phyloP scores from a whole-genome alignment of 2,888 invertebrate species.

The Lissocephala sabroskyi region DNA sequence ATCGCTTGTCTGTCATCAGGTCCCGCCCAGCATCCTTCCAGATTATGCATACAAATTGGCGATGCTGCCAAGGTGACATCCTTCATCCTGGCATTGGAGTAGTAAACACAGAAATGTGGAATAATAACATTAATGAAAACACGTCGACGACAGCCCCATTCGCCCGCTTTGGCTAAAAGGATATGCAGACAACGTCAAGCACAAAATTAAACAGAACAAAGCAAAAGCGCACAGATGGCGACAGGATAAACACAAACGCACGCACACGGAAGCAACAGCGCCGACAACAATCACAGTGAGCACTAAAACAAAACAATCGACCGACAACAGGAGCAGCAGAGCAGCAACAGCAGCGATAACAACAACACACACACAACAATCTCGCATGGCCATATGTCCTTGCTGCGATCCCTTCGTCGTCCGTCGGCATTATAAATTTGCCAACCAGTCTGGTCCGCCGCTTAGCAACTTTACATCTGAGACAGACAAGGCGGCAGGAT shows the following conservation, averaged over 20 bases:
- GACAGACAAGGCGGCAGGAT: constrained; percentile 34
- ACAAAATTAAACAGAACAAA: constrained; percentile 61
- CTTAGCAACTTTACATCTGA: constrained; percentile 50
- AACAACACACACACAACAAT: constrained; percentile 22
- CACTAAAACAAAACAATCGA: constrained; percentile 44
- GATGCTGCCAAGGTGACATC: no score
- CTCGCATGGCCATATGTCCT: not conserved
- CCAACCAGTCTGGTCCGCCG: constrained; percentile 20
- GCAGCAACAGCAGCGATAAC: not conserved
- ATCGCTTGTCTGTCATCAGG: no score
- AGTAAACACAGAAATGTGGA: constrained; percentile 56
- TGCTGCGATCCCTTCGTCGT: constrained; percentile 1
- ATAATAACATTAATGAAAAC: constrained; percentile 63
- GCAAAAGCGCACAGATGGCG: constrained; percentile 53
- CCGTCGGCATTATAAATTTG: constrained; percentile 44
- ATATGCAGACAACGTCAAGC: constrained; percentile 37
- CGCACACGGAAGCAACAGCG: constrained; percentile 15
- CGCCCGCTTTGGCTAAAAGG: constrained; percentile 21
- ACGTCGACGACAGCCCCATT: constrained; percentile 36
- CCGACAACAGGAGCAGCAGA: constrained; percentile 9
- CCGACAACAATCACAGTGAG: constrained; percentile 50
- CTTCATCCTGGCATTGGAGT: no score
- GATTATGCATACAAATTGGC: constrained; percentile 63
- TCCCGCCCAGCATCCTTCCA: constrained; percentile 27
- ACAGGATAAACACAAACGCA: constrained; percentile 39